Evolutionary conservation across 2,797 vertebrate species (phyloP), one percentile per base, ranked within the genome.

Genomic region (Pangasius mekongensis): DNA sequence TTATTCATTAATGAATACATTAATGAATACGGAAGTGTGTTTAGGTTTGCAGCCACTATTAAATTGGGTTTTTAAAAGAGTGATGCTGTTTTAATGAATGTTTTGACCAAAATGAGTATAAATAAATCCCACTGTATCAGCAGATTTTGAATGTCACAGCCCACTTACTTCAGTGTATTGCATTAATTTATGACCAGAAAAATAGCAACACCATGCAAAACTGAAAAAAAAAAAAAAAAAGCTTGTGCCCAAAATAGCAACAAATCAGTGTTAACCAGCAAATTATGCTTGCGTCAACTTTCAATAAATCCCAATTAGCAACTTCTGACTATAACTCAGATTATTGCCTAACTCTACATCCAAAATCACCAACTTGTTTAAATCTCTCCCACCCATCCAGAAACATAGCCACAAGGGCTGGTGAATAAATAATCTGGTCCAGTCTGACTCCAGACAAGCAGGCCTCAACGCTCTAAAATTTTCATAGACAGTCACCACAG

Each of bases 381-480:
- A 56, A 73, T 62, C 3, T 60, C 39, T 56, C 54, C 49, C 56
- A 66, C 54, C 20, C 30, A 54, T 30, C 43, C 43, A 66, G 39
- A 86, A 78, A 24, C 47, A 10, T 16, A 78, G 43, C 30, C 13
- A 74, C 33, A 56, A 73, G 52, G 0, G 0, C 30, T 71, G 39
- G 54, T 80, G 39, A 80, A 80, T 86, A 86, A 80, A 66, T 67
- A 86, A 76, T 77, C 71, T 39, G 22, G 27, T 47, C n/a, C 27
- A n/a, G 39, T 76, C 56, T 49, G 56, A 30, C 39, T 80, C 39
- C 20, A 54, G 74, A 62, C 74, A 67, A 78, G 43, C n/a, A n/a
- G 36, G 71, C n/a, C 43, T 77, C 58, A 24, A 33, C n/a, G 5
- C 20, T 24, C 18, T 67, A 80, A 66, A 76, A 18, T 52, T 52